Conservation (phyloP, 1,140 invertebrate species). For the Penaeus japonicus region DNA sequence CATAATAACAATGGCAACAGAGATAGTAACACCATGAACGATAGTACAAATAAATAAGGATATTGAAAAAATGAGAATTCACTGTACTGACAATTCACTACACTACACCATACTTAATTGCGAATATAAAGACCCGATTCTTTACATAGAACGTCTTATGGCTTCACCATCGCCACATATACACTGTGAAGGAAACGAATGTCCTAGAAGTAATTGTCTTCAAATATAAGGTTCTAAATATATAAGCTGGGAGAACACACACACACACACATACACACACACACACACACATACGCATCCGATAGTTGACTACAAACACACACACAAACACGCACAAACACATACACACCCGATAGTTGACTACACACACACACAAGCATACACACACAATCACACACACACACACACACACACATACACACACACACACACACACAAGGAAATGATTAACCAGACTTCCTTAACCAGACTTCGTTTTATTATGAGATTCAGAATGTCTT, state of each 20-base stretch:
- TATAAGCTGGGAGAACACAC: neutral
- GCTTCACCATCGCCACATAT: too few relatives aligned
- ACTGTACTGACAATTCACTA: too few relatives aligned
- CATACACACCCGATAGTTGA: neutral
- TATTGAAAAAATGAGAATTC: too few relatives aligned
- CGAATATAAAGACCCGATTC: too few relatives aligned
- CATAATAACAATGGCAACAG: neutral
- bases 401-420: neutral
- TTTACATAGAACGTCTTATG: too few relatives aligned
- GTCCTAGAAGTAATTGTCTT: too few relatives aligned
- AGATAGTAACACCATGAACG: neutral
- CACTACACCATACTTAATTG: too few relatives aligned
- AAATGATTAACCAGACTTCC: neutral
- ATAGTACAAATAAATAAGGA: neutral
- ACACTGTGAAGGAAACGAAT: too few relatives aligned
- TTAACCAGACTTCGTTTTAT: neutral
- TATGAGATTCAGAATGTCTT: too few relatives aligned
- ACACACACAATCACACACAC: neutral
- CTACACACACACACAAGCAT: neutral
- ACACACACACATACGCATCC: neutral
- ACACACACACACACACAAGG: constrained; percentile 11
- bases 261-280: constrained; percentile 2
- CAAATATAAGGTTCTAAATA: too few relatives aligned
- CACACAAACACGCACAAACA: constrained; percentile 1
- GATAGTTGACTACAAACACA: neutral